Evolutionary conservation across 2,888 invertebrate genomes (phyloP), one percentile per base, ranked within the genome.

Genomic region (Gibbula magus): DNA sequence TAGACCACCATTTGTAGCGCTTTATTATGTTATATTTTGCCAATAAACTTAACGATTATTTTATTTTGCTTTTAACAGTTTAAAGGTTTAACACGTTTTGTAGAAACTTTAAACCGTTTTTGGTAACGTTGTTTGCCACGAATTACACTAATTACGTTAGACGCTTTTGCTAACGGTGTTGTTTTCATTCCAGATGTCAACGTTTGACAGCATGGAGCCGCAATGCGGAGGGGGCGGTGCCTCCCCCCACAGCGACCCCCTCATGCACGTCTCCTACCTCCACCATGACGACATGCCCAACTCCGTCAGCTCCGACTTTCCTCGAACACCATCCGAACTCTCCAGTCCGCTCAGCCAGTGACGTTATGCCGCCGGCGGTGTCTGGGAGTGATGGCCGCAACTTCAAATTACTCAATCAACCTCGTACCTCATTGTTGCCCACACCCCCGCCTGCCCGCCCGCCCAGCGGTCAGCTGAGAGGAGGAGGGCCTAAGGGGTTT

Each of bases 281-380:
- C 52, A 67, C 32, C 85, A 86, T 74, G 84, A 83, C 74, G 86
- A 86, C 82, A 83, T 85, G 78, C 87, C 88, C 66, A 86, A 86
- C 75, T 89, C 89, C 22, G 89, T 89, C 54, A 86, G 87, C 70
- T 91, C 91, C 1, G 89, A 89, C 74, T 89, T 89, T 80, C 87
- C 88, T 8, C 88, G 88, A 51, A 88, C 90, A 8, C 89, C 89
- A 0, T 90, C 90, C 25, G 91, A 91, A 79, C 82, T 90, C 80
- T 90, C 90, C 29, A 91, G 91, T 78, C 91, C 91, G 4, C 85
- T 91, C 84, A 90, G 90, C 73, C 90, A 90, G 79, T 90, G 85
- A 86, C 83, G 76, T 29, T 16, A 54, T 35, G 35, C 53, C 25
- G 75, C n/a, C 53, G 35, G 75, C 54, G 75, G 53, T 16, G 75